These are phyloP conservation scores for Drosophila kurseongensis DNA, from an alignment of 1,140 invertebrate species.

Conservation along the genomic window DNA sequence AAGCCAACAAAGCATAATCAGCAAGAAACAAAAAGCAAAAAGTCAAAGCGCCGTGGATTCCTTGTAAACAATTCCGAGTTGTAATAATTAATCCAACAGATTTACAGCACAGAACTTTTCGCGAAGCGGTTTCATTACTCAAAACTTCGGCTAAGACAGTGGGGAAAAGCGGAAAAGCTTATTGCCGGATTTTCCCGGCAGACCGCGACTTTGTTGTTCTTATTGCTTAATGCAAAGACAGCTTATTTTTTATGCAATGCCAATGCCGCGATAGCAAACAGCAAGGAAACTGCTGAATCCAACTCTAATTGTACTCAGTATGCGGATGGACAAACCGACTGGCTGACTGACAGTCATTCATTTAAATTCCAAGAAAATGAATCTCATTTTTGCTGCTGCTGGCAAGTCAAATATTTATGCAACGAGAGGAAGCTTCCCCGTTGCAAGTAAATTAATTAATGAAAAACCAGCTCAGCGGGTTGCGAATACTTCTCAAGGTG, in stretches of 20 bases:
- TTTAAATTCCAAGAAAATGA: conserved; percentile 49
- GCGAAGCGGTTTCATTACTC: conserved; percentile 70
- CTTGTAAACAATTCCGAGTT: conserved; percentile 79
- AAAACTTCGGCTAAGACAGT: conserved; percentile 33
- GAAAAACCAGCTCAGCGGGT: conserved; percentile 36
- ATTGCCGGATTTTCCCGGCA: conserved; percentile 29
- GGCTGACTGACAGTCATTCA: conserved; percentile 44
- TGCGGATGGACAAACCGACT: conserved; percentile 46
- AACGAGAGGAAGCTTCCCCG: conserved; percentile 39
- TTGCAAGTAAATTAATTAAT: conserved; percentile 77
- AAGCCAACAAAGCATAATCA: conserved; percentile 43
- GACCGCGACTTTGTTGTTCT: conserved; percentile 64
- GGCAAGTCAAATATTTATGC: conserved; percentile 78
- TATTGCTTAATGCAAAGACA: conserved; percentile 49
- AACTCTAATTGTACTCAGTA: conserved; percentile 73
- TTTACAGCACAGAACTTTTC: conserved; percentile 71
- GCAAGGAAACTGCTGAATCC: conserved; percentile 40
- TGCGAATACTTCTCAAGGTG: conserved; percentile 40
- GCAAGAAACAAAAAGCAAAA: conserved; percentile 29
- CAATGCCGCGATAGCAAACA: conserved; percentile 67
- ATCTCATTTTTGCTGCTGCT: conserved; percentile 30
- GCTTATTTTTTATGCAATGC: conserved; percentile 72
- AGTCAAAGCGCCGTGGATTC: conserved; percentile 49
- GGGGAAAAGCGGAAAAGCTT: conserved; percentile 2
- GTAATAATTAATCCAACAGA: conserved; percentile 82